A percentile compares a stretch with the other conserved stretches of the same genome.
Conservation (phyloP, 1,140 invertebrate species). For the Hermetia illucens region DNA sequence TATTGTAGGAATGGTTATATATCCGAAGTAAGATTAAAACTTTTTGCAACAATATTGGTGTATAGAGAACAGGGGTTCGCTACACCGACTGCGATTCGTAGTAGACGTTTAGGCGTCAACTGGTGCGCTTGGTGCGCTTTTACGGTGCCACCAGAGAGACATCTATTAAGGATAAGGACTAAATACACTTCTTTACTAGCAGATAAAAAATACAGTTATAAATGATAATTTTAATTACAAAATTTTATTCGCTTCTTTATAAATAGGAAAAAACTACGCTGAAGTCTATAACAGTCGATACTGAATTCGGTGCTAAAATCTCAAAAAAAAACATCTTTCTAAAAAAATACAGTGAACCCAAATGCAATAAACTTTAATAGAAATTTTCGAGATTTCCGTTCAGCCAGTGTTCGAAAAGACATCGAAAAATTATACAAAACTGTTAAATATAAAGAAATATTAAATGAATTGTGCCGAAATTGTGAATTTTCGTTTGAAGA, state of each 20-base stretch:
- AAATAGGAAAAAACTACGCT: not conserved
- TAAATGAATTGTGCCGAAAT: not conserved
- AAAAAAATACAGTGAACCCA: too few species aligned
- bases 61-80: conserved; percentile 31
- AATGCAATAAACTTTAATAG: too few species aligned
- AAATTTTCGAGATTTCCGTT: too few species aligned
- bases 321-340: too few species aligned
- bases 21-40: too few species aligned
- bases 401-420: not conserved
- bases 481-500: too few species aligned
- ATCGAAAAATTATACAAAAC: not conserved
- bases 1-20: too few species aligned
- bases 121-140: conserved; percentile 33
- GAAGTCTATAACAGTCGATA: not conserved
- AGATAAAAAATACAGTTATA: too few species aligned
- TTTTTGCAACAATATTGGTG: too few species aligned
- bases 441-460: not conserved
- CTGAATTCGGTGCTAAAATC: too few species aligned
- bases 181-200: too few species aligned
- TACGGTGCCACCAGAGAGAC: conserved; percentile 10
- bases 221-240: not conserved
- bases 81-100: conserved; percentile 33
- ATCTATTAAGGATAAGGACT: not conserved
- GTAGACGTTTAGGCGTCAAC: conserved; percentile 35
- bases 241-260: not conserved